Conservation (phyloP, 2,797 vertebrate genomes). For the Eurystomus glaucurus region DNA sequence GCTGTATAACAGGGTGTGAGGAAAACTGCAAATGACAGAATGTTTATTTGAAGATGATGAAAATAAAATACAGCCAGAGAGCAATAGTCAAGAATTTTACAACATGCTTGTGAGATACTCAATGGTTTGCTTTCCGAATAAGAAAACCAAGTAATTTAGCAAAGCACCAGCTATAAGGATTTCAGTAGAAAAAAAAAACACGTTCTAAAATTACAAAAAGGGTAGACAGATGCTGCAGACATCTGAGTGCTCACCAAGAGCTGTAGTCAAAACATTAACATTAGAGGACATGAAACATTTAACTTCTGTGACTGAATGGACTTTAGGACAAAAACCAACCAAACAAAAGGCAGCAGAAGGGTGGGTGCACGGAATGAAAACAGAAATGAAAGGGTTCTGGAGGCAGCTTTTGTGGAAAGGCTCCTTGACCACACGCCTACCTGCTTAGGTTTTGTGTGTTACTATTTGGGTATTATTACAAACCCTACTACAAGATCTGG, state of each 20-base stretch:
- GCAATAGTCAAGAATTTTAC: background rate
- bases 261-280: background rate
- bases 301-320: background rate
- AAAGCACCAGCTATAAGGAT: background rate
- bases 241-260: accelerated
- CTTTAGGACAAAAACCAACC: background rate
- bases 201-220: background rate
- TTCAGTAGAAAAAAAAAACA: background rate
- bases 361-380: background rate
- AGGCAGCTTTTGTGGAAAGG: background rate
- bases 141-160: background rate
- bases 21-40: background rate
- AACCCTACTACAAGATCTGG: background rate
- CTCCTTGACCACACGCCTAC: background rate
- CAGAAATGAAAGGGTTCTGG: background rate
- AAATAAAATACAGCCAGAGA: background rate
- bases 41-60: background rate
- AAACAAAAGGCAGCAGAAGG: background rate
- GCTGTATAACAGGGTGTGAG: background rate
- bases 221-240: background rate
- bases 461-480: background rate
- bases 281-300: background rate
- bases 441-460: background rate
- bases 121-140: background rate
- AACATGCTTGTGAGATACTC: accelerated